These are phyloP conservation scores for Melanotaenia nigrans DNA, from an alignment of 2,797 vertebrate species.

Conservation along the genomic window DNA sequence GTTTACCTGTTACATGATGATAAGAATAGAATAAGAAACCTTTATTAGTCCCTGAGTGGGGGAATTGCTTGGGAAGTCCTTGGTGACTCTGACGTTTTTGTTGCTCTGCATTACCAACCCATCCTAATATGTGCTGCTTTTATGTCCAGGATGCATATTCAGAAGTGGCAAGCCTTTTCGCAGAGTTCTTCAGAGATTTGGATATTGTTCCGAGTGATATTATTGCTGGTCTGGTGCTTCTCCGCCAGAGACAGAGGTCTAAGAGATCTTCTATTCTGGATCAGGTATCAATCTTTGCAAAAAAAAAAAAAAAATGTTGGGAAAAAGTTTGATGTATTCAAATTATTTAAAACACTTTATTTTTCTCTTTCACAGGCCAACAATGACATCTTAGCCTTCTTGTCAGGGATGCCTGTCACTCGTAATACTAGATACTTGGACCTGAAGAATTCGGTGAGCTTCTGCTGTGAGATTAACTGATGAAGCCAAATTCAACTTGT, in stretches of 20 bases:
- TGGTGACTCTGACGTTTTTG: background rate
- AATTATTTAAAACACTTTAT: background rate
- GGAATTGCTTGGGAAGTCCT: background rate
- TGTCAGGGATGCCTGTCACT: conserved; percentile 99
- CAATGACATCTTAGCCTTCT: conserved; percentile 97
- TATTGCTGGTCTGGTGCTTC: conserved; percentile 96
- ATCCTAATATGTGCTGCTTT: conserved; percentile 20
- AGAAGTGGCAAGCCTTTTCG: conserved; percentile 97
- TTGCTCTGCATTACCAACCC: conserved; percentile 4
- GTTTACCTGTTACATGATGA: background rate
- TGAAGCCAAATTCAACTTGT: background rate
- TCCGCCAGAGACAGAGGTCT: conserved; percentile 93
- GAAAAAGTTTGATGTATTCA: background rate
- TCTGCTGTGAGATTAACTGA: background rate
- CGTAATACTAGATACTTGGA: conserved; percentile 97
- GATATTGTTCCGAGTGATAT: conserved; percentile 99
- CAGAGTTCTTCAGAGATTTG: conserved; percentile 97
- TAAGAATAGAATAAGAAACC: too few species aligned
- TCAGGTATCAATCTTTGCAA: conserved; percentile 82
- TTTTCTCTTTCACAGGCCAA: conserved; percentile 86
- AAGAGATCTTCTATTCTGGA: conserved; percentile 94
- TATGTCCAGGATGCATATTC: conserved; percentile 93
- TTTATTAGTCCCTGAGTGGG: too few species aligned
- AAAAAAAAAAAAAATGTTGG: background rate
- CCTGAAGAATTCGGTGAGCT: conserved; percentile 95